A percentile compares a stretch with the other conserved stretches of the same genome.
Conservation (phyloP, 2,113 vertebrate genomes). For the Gobiocypris rarus region DNA sequence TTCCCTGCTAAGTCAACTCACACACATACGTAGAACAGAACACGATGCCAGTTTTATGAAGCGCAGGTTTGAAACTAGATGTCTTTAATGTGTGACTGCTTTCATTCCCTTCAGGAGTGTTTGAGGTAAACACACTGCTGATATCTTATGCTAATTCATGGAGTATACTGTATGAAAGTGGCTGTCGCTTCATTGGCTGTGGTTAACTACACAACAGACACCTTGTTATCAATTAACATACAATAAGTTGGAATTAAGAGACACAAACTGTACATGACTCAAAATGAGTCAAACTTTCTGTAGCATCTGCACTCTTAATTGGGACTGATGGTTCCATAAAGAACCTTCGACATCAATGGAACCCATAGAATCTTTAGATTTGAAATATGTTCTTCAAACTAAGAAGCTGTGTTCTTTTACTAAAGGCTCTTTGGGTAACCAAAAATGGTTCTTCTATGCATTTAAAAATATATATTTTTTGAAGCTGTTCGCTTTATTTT, state of each 20-base stretch:
- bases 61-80: neutral
- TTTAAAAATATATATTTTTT: too few relatives aligned
- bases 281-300: neutral
- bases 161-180: neutral
- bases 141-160: neutral
- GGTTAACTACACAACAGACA: neutral
- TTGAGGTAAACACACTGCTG: neutral
- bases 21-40: neutral
- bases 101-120: conserved; percentile 12
- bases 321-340: too few relatives aligned
- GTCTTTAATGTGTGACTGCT: conserved; percentile 8
- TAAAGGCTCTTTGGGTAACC: too few relatives aligned
- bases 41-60: too few relatives aligned
- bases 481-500: too few relatives aligned
- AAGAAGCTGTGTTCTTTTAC: too few relatives aligned
- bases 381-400: too few relatives aligned
- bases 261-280: neutral
- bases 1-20: neutral
- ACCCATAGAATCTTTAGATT: too few relatives aligned
- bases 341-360: too few relatives aligned
- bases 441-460: too few relatives aligned
- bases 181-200: neutral
- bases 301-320: neutral
- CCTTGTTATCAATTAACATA: neutral
- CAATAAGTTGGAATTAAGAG: neutral